These are phyloP conservation scores for Rhorus exstirpatorius DNA, from an alignment of 2,888 invertebrate species.

Conservation along the genomic window DNA sequence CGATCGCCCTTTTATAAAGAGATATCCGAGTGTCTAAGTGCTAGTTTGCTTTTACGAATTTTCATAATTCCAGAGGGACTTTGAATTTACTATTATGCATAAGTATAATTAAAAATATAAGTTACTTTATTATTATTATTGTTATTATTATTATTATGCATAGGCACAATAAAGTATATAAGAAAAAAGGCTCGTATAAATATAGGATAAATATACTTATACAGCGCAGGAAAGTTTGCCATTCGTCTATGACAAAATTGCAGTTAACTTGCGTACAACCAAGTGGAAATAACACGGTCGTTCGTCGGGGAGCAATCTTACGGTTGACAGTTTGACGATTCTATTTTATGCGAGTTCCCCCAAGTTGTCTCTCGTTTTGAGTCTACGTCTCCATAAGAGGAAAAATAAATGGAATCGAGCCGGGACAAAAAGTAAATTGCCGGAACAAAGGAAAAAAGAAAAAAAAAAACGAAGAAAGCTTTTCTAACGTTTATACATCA, in stretches of 20 bases:
- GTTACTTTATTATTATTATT: too few species aligned
- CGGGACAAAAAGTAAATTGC: conserved; percentile 47
- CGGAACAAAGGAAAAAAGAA: conserved; percentile 9
- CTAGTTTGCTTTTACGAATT: too few species aligned
- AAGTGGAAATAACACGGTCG: conserved; percentile 48
- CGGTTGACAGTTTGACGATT: conserved; percentile 61
- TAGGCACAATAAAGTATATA: too few species aligned
- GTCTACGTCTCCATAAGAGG: conserved; percentile 22
- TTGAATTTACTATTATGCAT: too few species aligned
- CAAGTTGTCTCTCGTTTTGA: conserved; percentile 22
- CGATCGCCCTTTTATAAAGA: too few species aligned
- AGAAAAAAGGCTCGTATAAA: neutral
- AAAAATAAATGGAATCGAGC: conserved; percentile 51
- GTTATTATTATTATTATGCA: too few species aligned
- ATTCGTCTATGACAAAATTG: conserved; percentile 60
- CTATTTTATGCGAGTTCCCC: conserved; percentile 31
- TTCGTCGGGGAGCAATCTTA: conserved; percentile 59
- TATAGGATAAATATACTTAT: neutral
- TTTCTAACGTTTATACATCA: neutral
- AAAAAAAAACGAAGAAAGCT: conserved; percentile 1
- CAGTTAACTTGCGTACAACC: conserved; percentile 47
- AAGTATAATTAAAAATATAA: too few species aligned
- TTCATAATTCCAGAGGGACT: too few species aligned
- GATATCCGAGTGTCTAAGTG: too few species aligned
- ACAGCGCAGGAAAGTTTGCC: neutral